Evolutionary conservation across 2,113 vertebrate genomes (phyloP).

Genomic region (Pogonocichla stellata): DNA sequence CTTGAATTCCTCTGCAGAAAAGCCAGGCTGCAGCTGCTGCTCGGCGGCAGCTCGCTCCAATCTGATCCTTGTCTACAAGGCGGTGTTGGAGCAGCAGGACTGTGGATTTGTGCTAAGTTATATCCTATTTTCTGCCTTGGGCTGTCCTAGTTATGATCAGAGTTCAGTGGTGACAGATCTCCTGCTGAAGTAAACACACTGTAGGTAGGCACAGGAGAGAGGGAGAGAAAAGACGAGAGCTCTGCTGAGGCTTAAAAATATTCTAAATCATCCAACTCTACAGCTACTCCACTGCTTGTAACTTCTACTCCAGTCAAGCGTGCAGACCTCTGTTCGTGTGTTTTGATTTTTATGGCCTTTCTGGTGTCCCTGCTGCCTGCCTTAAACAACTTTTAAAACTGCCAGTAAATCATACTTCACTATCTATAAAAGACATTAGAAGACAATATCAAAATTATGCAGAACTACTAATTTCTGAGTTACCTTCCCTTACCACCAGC

Average conservation of each 20-base stretch:
- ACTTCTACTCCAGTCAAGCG: constrained; percentile 32
- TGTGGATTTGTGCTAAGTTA: constrained; percentile 10
- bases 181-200: background rate
- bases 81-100: background rate
- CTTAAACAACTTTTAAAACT: constrained; percentile 38
- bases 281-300: background rate
- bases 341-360: constrained; percentile 46
- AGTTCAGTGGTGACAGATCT: background rate
- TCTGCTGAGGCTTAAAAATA: constrained; percentile 24
- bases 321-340: background rate
- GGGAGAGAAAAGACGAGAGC: background rate
- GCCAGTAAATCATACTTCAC: background rate
- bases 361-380: background rate
- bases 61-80: background rate
- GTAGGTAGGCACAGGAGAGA: background rate
- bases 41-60: background rate
- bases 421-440: background rate
- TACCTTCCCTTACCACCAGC: background rate
- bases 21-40: background rate
- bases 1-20: background rate
- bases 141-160: background rate
- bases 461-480: background rate
- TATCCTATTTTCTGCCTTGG: background rate
- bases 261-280: constrained; percentile 37
- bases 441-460: background rate